These are phyloP conservation scores for Trachelipus rathkii DNA, from an alignment of 1,140 invertebrate genomes.

Conservation along the genomic window DNA sequence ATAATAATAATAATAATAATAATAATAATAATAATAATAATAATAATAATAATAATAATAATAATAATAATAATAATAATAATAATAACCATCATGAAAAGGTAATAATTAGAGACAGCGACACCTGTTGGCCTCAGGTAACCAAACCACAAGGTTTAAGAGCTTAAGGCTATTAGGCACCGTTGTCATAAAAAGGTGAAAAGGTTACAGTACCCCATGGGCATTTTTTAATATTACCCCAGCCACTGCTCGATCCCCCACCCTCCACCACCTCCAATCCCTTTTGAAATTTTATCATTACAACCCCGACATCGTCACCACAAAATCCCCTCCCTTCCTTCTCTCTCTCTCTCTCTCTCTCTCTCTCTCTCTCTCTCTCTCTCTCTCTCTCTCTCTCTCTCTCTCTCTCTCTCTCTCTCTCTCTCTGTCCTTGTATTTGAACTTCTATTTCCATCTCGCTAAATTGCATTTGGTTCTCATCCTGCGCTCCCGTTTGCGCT, in stretches of 20 bases:
- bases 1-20: no score
- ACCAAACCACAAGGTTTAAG: no score
- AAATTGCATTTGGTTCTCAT: no score
- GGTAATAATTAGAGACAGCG: no score
- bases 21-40: no score
- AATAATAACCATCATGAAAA: no score
- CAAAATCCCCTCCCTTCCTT: conserved; percentile 4
- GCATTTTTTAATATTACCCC: background rate
- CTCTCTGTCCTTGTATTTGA: background rate
- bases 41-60: no score
- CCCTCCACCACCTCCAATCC: background rate
- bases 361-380: conserved; percentile 18
- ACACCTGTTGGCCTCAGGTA: no score
- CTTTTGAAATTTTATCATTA: background rate
- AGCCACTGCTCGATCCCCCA: background rate
- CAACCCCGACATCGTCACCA: background rate
- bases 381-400: background rate
- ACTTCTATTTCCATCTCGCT: no score
- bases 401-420: conserved; percentile 16
- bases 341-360: conserved; percentile 16
- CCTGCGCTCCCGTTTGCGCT: no score
- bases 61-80: no score
- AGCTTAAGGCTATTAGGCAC: background rate
- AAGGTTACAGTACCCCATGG: background rate
- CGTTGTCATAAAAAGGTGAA: conserved; percentile 7